Evolutionary conservation across 2,113 vertebrate genomes (phyloP), one percentile per base, ranked within the genome.

Genomic region (Heptranchias perlo): DNA sequence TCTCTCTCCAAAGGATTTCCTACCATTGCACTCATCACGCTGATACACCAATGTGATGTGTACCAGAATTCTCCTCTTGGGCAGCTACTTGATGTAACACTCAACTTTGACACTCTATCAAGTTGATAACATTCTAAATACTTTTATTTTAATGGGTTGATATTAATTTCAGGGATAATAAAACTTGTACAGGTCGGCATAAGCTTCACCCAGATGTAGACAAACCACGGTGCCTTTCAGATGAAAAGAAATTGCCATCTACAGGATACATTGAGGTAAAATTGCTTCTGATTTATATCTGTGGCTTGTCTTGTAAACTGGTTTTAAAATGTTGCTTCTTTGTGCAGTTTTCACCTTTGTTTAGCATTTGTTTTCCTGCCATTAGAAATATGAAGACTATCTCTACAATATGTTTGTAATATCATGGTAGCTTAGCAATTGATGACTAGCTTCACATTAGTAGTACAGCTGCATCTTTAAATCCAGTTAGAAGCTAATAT

Each of bases 121-220:
- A n/a, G 35, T 52, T 49, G 65, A 25, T n/a, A 35, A 69, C 11
- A 52, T 95, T 39, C 21, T 11, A 49, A 39, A 62, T 44, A 65
- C 11, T 94, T 94, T 94, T 94, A 65, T n/a, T 64, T 65, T 65
- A 54, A 47, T 52, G 47, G 69, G 44, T 95, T 14, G 28, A 31
- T 95, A 16, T 23, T 18, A n/a, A 23, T 64, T 93, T 93, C 58
- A 98, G 98, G 97, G 96, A 97, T 95, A 97, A 96, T 97, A 96
- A 93, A 4, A 39, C 14, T 0, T 98, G 98, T 96, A 97, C 97
- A 96, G 96, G 98, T 96, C 97, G 98, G 96, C 98, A 98, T 96
- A 96, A 61, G 47, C 31, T 98, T 96, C 97, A 97, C 96, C 92
- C 96, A 91, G 96, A 97, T 96, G 78, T 87, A 82, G 98, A 98